Evolutionary conservation across 2,113 vertebrate genomes (phyloP), one percentile per base, ranked within the genome.

Genomic region (Trichechus manatus): DNA sequence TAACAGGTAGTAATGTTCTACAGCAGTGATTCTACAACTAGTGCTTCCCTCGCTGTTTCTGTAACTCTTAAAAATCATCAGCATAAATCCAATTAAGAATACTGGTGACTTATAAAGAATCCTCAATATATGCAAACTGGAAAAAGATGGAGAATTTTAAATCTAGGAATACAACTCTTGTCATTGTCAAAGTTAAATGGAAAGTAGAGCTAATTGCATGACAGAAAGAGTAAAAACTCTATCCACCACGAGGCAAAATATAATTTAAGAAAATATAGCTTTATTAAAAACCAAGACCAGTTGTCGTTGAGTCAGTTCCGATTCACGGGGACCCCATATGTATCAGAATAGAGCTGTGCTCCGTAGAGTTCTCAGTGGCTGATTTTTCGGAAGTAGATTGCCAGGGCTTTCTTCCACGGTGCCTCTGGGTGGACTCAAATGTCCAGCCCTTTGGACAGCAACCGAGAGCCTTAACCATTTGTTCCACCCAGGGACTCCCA

Each of bases 1-100:
- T 11, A 96, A 2, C 84, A 29, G 22, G 88, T 63, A 90, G 29
- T n/a, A 80, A 91, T 96, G 95, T 96, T 95, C 95, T 94, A 91
- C 91, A 74, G 23, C 0, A 17, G 36, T 88, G 72, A 64, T 56
- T 42, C 6, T 81, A 66, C 56, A 96, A 77, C 36, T 64, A 68
- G n/a, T 20, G 11, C 3, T 47, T 80, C 3, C 23, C 31, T 97
- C 74, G n/a, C 0, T 97, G 80, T 97, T 36, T 66, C 64, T 94
- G 23, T 93, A 82, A 44, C 23, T 64, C 59, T 87, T 93, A 87
- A 96, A 93, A 27, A 9, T 1, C 81, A 50, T 77, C 66, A 91
- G 19, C 9, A 50, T 80, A 96, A 96, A 94, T n/a, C 14, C 33
- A 91, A 23, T 72, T 97, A 68, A 36, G 80, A 86, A 50, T 95